A percentile compares a stretch with the other conserved stretches of the same genome.
phyloP scores from a whole-genome alignment of 2,113 vertebrate genomes.

The Forbesichthys papilliferus region DNA sequence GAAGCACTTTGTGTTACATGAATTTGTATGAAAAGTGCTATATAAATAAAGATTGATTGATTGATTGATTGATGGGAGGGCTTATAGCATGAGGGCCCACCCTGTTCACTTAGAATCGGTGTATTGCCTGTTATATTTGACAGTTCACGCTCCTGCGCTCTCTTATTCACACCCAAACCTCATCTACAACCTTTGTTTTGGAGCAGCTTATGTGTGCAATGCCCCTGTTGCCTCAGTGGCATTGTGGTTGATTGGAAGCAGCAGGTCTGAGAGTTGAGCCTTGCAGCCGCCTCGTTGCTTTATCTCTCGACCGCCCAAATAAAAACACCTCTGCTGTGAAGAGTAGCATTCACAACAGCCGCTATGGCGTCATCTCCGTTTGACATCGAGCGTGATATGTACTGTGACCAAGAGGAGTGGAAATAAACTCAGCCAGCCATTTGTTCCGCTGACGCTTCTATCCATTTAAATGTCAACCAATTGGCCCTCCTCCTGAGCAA shows the following conservation, averaged over 20 bases:
- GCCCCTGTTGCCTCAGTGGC: slow-evolving; percentile 30
- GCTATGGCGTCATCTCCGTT: slow-evolving; percentile 35
- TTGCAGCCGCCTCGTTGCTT: slow-evolving; percentile 34
- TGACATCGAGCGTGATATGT: slow-evolving; percentile 41
- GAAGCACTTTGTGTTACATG: too few species aligned
- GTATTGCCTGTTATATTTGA: slow-evolving; percentile 15
- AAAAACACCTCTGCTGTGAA: slow-evolving; percentile 42
- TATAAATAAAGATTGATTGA: too few species aligned
- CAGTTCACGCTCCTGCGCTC: neutral
- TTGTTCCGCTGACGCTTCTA: slow-evolving; percentile 29
- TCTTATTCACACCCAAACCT: slow-evolving; percentile 4
- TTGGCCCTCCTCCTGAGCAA: slow-evolving; percentile 28
- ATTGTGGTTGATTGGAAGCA: slow-evolving; percentile 62
- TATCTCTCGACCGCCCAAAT: slow-evolving; percentile 21
- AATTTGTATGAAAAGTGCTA: too few species aligned
- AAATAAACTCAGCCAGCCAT: slow-evolving; percentile 37
- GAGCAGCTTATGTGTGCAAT: neutral
- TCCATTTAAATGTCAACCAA: slow-evolving; percentile 51
- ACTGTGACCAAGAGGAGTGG: slow-evolving; percentile 19
- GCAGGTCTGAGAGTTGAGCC: slow-evolving; percentile 36
- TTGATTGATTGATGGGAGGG: too few species aligned
- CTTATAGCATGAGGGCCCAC: too few species aligned
- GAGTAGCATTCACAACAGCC: slow-evolving; percentile 44
- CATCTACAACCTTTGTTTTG: slow-evolving; percentile 23
- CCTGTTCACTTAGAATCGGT: neutral